phyloP scores from a whole-genome alignment of 2,797 vertebrate genomes.

The Megalops cyprinoides region DNA sequence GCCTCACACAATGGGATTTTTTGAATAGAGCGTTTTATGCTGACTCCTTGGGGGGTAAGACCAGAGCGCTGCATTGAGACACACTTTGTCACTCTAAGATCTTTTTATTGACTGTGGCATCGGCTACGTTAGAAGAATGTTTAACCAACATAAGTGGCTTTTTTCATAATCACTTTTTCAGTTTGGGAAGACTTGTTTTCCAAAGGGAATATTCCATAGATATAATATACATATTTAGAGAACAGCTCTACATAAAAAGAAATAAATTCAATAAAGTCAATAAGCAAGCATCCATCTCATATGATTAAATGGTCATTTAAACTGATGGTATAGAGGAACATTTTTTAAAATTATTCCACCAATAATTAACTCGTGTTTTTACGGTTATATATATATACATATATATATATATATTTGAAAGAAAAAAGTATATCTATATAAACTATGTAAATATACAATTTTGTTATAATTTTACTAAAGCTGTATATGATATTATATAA shows the following conservation, averaged over 20 bases:
- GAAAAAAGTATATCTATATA: conserved; percentile 57
- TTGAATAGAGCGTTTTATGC: conserved; percentile 29
- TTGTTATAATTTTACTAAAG: conserved; percentile 55
- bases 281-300: conserved; percentile 61
- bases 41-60: conserved; percentile 6
- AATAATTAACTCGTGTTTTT: conserved; percentile 77
- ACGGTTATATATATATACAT: conserved; percentile 67
- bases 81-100: conserved; percentile 29
- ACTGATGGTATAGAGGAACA: conserved; percentile 58
- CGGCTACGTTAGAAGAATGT: conserved; percentile 81
- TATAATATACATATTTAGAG: conserved; percentile 73
- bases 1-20: conserved; percentile 29
- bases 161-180: conserved; percentile 76
- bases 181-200: conserved; percentile 64
- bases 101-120: conserved; percentile 72
- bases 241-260: conserved; percentile 76
- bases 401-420: conserved; percentile 62
- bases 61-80: conserved; percentile 14
- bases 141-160: conserved; percentile 86
- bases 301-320: conserved; percentile 66
- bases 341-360: conserved; percentile 68
- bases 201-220: conserved; percentile 72
- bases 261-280: conserved; percentile 14
- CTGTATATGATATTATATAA: conserved; percentile 64
- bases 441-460: conserved; percentile 60